Evolutionary conservation across 1,140 invertebrate species (phyloP).

Genomic region (Orius insidiosus): DNA sequence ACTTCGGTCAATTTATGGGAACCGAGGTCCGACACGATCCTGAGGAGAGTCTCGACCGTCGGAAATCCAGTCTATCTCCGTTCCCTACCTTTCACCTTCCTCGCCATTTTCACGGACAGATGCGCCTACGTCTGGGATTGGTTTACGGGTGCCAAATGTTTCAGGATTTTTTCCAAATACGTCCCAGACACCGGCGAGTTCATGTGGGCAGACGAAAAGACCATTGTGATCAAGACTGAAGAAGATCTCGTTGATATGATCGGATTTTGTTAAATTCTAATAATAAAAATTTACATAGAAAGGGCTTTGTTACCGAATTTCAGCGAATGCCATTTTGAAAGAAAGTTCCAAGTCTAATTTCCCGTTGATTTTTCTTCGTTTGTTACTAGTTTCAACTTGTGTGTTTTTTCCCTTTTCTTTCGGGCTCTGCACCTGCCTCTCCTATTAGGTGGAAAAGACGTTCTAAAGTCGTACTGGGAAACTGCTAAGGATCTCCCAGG

Average conservation of each 20-base stretch:
- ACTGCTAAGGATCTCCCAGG: too few species aligned
- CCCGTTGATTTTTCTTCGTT: too few species aligned
- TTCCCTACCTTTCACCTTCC: constrained; percentile 2
- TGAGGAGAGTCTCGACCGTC: constrained; percentile 4
- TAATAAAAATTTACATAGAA: too few species aligned
- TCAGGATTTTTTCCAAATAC: constrained; percentile 1
- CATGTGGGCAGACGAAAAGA: constrained; percentile 1
- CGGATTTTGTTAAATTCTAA: constrained; percentile 1
- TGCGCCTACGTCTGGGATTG: constrained; percentile 10
- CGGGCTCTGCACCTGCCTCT: too few species aligned
- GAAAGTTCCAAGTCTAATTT: too few species aligned
- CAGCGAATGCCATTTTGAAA: too few species aligned
- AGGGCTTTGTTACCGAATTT: too few species aligned
- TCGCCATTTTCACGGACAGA: constrained; percentile 6
- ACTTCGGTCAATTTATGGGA: constrained; percentile 13
- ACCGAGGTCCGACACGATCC: constrained; percentile 3
- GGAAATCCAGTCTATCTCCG: constrained; percentile 1
- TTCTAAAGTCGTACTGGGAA: too few species aligned
- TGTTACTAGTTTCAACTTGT: too few species aligned
- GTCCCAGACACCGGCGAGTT: constrained; percentile 2
- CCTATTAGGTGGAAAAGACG: too few species aligned
- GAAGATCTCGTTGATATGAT: constrained; percentile 9
- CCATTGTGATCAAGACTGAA: constrained; percentile 5
- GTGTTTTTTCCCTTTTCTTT: too few species aligned
- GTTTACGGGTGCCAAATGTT: constrained; percentile 1